These are phyloP conservation scores for Pteromalus puparum DNA, from an alignment of 1,140 invertebrate genomes.

Conservation along the genomic window DNA sequence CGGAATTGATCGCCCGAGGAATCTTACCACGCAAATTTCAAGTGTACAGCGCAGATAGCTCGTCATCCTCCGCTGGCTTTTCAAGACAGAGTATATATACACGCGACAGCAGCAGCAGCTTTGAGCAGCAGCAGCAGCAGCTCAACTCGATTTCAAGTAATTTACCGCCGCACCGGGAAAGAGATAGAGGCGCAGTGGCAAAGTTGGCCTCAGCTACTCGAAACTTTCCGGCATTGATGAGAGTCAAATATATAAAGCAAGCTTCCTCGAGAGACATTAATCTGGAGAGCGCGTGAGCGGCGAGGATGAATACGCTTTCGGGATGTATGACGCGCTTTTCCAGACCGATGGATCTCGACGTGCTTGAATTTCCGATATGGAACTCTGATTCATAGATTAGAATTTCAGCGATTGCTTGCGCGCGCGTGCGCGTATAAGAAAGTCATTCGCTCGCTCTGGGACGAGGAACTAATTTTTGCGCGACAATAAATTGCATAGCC, in stretches of 20 bases:
- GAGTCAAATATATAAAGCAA: slow-evolving; percentile 8
- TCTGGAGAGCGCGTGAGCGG: not conserved
- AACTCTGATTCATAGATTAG: too few species aligned
- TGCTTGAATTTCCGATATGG: not conserved
- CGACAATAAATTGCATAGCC: not conserved
- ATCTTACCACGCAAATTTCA: not conserved
- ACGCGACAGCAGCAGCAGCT: not conserved
- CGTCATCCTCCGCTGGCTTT: not conserved
- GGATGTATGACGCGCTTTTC: not conserved
- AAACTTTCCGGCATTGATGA: slow-evolving; percentile 27
- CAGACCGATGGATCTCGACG: not conserved
- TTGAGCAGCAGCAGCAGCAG: not conserved
- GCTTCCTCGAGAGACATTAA: not conserved
- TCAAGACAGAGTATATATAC: slow-evolving; percentile 9
- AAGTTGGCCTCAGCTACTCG: not conserved
- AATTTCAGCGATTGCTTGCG: too few species aligned
- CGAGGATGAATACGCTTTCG: not conserved
- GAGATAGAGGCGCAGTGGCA: not conserved
- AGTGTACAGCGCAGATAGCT: not conserved
- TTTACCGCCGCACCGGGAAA: not conserved
- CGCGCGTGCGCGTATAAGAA: too few species aligned
- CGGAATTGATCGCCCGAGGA: not conserved
- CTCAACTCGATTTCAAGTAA: slow-evolving; percentile 25
- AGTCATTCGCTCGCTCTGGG: too few species aligned
- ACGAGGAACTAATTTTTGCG: slow-evolving; percentile 4